Evolutionary conservation across 2,888 invertebrate genomes (phyloP), one percentile per base, ranked within the genome.

Genomic region (Ormyrus rosae): DNA sequence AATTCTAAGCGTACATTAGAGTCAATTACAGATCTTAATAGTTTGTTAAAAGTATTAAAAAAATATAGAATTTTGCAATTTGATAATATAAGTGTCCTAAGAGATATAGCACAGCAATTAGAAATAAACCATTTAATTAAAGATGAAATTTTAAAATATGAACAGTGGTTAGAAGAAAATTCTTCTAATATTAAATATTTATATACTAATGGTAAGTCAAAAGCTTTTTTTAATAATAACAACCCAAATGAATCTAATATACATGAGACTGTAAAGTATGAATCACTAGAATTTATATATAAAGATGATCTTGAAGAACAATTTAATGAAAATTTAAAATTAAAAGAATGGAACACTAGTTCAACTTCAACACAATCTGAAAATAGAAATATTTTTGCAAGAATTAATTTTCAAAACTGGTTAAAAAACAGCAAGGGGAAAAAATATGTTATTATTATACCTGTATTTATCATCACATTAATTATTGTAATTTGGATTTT

Each of bases 21-120:
- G 13, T 76, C 78, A 6, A 86, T 88, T n/a, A 84, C 82, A 5
- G 79, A 85, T 63, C 48, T 90, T 8, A 83, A 82, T 9, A 76
- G 51, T 45, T 83, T 90, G 9, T 45, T 90, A 34, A 84, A 83
- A 77, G 56, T 86, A 11, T 81, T 90, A 10, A 88, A 89, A 79
- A 89, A 87, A 78, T 85, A 88, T 9, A 84, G 85, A 48, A 45
- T 79, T 11, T 75, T 90, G 10, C 83, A 81, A 46, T 86, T 61
- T 70, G 58, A 83, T 45, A 82, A 87, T 61, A 84, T 89, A 10
- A 78, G 82, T 11, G 85, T 85, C 3, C 77, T 89, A 19, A 80
- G 81, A 73, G 50, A 84, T 13, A 89, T 90, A 65, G 78, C 83
- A 45, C 75, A 82, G 48, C 61, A 51, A 0, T 87, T 82, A 80